Evolutionary conservation across 2,113 vertebrate genomes (phyloP), one percentile per base, ranked within the genome.

Genomic region (Melanerpes aurifrons): DNA sequence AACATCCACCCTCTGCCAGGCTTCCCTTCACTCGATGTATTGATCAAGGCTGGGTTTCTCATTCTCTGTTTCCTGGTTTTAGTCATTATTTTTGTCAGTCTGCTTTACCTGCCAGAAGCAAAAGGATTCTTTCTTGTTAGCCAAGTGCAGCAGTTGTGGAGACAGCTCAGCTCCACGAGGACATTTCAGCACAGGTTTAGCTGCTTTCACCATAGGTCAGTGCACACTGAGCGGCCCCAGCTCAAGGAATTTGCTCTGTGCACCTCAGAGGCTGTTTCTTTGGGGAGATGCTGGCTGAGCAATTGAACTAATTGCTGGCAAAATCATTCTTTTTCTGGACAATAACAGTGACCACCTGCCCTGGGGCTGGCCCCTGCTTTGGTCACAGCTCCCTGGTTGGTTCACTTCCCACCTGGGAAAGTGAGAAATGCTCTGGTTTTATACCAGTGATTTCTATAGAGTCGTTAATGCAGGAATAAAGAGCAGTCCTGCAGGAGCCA

Each of bases 301-400:
- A 79, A 62, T 91, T 87, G 37, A 87, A 87, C 94, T 79, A 87
- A 87, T 87, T 85, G 79, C 71, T 61, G 79, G 31, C 45, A 89
- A 94, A 89, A 89, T 79, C 31, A 58, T 93, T 89, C 71, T 86
- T 88, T 87, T 45, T 48, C 50, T 76, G 26, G 56, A 87, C 79
- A 95, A 69, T 66, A 91, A 85, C 57, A 82, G 63, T 56, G 79
- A 84, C 88, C 90, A 91, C 94, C 88, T 80, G 67, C 77, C 91
- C 75, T 22, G 22, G 72, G 68, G 83, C 72, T 67, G 64, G 56
- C 73, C 87, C 48, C 35, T 9, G 37, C 59, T 63, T 56, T 57
- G 74, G 79, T 90, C 90, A 82, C 63, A 64, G 75, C 71, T 87
- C 82, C 9, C 71, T 35, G 1, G 2, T 61, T 53, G 73, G 64